A percentile compares a stretch with the other conserved stretches of the same genome.
Evolutionary conservation across 2,888 invertebrate genomes (phyloP).

Genomic region (Lepidonotus clava): DNA sequence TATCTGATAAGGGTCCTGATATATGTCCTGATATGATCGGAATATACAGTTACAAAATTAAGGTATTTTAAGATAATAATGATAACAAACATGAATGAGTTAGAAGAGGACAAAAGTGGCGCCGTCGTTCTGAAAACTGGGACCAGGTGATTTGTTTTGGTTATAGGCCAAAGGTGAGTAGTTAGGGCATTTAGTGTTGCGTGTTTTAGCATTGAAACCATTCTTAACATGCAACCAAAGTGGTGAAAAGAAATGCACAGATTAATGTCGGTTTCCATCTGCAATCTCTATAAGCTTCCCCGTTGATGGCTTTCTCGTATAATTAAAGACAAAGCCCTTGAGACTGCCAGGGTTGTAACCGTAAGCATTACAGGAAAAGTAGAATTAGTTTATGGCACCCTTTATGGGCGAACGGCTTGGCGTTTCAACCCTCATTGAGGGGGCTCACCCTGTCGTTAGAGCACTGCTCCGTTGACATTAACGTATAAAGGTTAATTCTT

Average conservation of each 20-base stretch:
- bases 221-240: not conserved
- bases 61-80: not conserved
- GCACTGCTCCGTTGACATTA: too few relatives aligned
- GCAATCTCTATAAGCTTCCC: too few relatives aligned
- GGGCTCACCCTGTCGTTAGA: too few relatives aligned
- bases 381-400: not conserved
- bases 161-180: not conserved
- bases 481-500: too few relatives aligned
- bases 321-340: not conserved
- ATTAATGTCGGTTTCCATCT: too few relatives aligned
- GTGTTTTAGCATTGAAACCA: not conserved
- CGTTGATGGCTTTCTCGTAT: too few relatives aligned
- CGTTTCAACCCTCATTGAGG: too few relatives aligned
- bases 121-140: too few relatives aligned
- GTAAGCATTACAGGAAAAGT: constrained; percentile 15
- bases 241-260: not conserved
- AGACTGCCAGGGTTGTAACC: not conserved
- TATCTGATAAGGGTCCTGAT: too few relatives aligned
- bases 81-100: not conserved
- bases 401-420: too few relatives aligned
- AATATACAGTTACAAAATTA: not conserved
- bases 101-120: not conserved
- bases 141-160: not conserved
- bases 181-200: not conserved
- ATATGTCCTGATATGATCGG: not conserved